Conservation (phyloP, 2,113 vertebrate genomes). For the Chlorodrepanis virens region DNA sequence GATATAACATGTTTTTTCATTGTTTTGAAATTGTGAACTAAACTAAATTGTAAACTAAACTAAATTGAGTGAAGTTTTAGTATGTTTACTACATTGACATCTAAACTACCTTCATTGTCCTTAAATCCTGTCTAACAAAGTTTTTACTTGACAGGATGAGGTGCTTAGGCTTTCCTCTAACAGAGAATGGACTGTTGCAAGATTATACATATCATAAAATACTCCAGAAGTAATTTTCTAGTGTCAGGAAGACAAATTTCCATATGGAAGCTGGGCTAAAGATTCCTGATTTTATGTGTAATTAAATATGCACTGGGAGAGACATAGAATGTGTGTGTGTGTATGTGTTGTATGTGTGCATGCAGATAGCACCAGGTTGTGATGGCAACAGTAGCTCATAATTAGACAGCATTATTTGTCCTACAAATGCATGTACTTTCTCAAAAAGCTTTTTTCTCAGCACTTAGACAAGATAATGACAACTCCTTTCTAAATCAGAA, state of each 20-base stretch:
- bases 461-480: neutral
- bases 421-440: neutral
- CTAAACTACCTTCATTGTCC: neutral
- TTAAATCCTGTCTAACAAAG: neutral
- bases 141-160: neutral
- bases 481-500: neutral
- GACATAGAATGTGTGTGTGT: rapidly evolving
- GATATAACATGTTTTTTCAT: neutral
- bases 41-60: neutral
- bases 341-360: rapidly evolving
- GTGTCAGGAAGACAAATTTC: neutral
- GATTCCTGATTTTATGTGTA: rapidly evolving
- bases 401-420: neutral
- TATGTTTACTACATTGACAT: neutral
- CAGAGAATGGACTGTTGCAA: neutral
- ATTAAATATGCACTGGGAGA: neutral
- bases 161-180: rapidly evolving
- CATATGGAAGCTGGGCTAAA: neutral
- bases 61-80: neutral
- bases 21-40: neutral
- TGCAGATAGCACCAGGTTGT: neutral
- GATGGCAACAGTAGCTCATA: neutral
- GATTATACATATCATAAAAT: neutral
- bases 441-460: neutral
- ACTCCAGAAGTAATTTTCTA: neutral